Base-by-base conservation (phyloP, 2,797 vertebrate species). In the Ammospiza maritima region DNA sequence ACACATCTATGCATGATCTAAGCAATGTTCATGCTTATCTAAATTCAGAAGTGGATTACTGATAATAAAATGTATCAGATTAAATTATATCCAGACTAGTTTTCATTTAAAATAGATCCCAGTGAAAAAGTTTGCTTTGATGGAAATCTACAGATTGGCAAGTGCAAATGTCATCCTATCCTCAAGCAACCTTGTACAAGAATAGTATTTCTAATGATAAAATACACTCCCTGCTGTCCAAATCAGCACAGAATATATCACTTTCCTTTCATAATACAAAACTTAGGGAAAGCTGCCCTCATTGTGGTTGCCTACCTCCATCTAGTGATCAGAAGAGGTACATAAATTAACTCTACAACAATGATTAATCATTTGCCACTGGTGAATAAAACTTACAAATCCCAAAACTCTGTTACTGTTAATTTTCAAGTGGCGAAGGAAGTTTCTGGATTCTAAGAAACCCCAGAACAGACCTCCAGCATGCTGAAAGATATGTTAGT, bases 261-360 rank as follows among this genome's bases (percentile, higher is more conserved):
- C 40, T 85, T 74, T 60, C 45, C 25, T 85, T 67, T 90, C 45
- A 32, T 6, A 61, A 38, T 18, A 75, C 25, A 57, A 91, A 42
- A 57, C 0, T 5, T 27, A n/a, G 17, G 51, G 21, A 91, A 87
- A 84, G 4, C 29, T 61, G 62, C 10, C 29, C 12, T 94, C 91
- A 54, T 58, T 54, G 58, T 42, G 83, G 94, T 78, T 93, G 53
- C 92, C 91, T 97, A 75, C 42, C 89, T 89, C 96, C 96, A 96
- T 80, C 97, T 97, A 96, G 93, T 89, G 96, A 82, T 48, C 19
- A 82, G 47, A 91, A 89, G 67, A 84, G 15, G 48, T 77, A 85
- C 32, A 92, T 47, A 67, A 73, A 77, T 69, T 54, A 77, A 56
- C 26, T 38, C 48, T 26, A 13, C 19, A 40, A 30, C 8, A 40